Percentiles rank a stretch among this genome's conserved stretches.
These are phyloP conservation scores for Artibeus lituratus DNA, from an alignment of 2,797 vertebrate genomes.

Conservation along the genomic window DNA sequence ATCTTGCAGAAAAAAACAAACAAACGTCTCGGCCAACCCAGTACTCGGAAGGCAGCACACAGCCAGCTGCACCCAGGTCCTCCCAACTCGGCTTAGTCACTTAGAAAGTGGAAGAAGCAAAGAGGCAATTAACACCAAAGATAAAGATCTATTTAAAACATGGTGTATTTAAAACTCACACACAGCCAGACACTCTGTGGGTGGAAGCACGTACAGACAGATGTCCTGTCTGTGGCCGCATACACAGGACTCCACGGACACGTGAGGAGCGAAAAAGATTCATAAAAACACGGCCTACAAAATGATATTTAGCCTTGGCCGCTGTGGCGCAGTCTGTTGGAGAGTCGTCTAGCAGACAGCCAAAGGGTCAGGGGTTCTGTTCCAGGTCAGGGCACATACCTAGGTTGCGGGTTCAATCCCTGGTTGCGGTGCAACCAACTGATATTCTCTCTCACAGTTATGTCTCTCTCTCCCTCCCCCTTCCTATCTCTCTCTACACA, in stretches of 20 bases:
- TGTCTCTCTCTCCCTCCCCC: background rate
- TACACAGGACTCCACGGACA: background rate
- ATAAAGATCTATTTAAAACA: slow-evolving; percentile 61
- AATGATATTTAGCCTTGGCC: background rate
- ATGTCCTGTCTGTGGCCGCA: slow-evolving; percentile 28
- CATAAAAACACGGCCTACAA: background rate
- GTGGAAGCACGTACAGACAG: background rate
- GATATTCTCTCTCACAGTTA: background rate
- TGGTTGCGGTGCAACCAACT: background rate
- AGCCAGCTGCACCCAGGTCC: background rate
- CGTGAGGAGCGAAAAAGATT: background rate
- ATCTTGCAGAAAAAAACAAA: background rate
- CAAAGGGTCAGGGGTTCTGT: background rate
- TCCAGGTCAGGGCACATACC: background rate
- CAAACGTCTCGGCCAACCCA: too few relatives aligned
- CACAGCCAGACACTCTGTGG: slow-evolving; percentile 43
- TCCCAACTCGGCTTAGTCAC: background rate
- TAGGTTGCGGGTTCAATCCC: background rate
- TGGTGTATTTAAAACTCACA: slow-evolving; percentile 51
- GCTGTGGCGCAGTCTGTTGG: background rate
- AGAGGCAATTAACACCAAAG: slow-evolving; percentile 47
- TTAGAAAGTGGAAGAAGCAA: slow-evolving; percentile 19
- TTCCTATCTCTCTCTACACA: background rate
- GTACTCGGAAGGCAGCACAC: background rate
- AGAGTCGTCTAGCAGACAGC: background rate